These are phyloP conservation scores for Hippolais icterina DNA, from an alignment of 2,113 vertebrate genomes.

Conservation along the genomic window DNA sequence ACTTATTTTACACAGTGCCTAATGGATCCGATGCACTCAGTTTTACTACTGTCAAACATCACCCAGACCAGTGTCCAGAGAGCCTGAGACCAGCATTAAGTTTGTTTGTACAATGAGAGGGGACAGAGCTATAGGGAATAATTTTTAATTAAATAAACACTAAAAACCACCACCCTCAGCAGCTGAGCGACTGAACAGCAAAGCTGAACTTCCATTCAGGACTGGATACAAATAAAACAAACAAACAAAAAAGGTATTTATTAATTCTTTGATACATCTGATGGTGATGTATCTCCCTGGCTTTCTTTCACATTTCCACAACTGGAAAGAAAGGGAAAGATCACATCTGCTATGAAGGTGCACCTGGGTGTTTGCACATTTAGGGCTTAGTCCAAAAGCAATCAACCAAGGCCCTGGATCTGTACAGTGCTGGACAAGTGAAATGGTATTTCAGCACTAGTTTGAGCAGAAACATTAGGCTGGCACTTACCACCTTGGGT, in stretches of 20 bases:
- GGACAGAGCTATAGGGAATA: neutral
- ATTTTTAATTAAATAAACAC: neutral
- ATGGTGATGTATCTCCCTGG: neutral
- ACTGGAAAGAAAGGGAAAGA: neutral
- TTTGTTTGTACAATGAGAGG: neutral
- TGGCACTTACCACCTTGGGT: neutral
- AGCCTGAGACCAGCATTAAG: neutral
- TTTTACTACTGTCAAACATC: neutral
- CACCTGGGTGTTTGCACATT: neutral
- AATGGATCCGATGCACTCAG: neutral
- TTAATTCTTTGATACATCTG: neutral
- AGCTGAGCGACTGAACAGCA: neutral
- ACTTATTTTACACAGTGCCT: neutral
- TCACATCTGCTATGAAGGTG: neutral
- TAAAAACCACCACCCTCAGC: neutral
- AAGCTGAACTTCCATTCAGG: neutral
- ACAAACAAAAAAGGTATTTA: neutral
- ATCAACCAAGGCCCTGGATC: neutral
- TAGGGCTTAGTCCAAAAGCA: neutral
- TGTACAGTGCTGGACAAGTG: neutral
- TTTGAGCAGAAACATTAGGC: neutral
- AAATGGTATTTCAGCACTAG: neutral
- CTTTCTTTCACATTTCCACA: neutral
- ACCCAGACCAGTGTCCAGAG: neutral
- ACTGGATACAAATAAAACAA: neutral